These are phyloP conservation scores for Camponotus vicinus DNA, from an alignment of 1,140 invertebrate species.

Conservation along the genomic window DNA sequence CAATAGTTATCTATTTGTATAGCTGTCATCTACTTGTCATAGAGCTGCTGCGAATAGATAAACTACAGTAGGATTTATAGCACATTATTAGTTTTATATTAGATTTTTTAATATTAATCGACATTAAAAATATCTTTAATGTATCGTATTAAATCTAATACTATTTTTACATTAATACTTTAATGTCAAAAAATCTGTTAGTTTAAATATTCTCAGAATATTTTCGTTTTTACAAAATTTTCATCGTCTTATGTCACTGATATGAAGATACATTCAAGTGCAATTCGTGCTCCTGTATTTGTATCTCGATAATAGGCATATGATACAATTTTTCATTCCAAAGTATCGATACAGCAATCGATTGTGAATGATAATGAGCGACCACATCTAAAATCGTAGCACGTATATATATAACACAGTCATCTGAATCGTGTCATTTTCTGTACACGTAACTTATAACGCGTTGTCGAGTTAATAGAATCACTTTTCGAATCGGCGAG, in stretches of 20 bases:
- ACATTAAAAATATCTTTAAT: background rate
- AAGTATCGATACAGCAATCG: slow-evolving; percentile 18
- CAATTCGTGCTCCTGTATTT: too few relatives aligned
- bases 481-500: slow-evolving; percentile 61
- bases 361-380: slow-evolving; percentile 23
- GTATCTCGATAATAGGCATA: background rate
- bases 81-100: background rate
- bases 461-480: slow-evolving; percentile 10
- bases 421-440: slow-evolving; percentile 26
- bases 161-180: background rate
- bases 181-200: background rate
- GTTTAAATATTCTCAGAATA: background rate
- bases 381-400: background rate
- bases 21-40: slow-evolving; percentile 2
- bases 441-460: slow-evolving; percentile 33
- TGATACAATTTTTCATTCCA: background rate
- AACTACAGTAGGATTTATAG: background rate
- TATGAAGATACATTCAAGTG: background rate
- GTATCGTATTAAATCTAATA: background rate
- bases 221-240: background rate
- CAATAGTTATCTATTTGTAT: slow-evolving; percentile 22
- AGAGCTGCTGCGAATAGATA: background rate
- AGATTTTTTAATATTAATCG: background rate
- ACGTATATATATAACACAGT: background rate
- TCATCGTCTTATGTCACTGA: background rate